Percentiles rank a stretch among this genome's conserved stretches.
Conservation (phyloP, 2,113 vertebrate genomes). For the Thermophis baileyi region DNA sequence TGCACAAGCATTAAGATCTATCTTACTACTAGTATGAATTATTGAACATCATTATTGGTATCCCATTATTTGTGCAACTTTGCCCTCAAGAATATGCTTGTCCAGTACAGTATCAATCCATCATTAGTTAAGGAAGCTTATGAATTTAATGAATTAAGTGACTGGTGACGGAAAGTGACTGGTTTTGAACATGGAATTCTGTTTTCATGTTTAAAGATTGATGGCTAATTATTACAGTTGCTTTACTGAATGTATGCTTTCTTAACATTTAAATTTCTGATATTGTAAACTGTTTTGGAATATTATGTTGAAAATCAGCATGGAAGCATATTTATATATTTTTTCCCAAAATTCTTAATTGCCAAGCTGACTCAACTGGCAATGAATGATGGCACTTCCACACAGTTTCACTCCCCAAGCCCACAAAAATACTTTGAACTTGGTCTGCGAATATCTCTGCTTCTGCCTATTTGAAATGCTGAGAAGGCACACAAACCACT, state of each 20-base stretch:
- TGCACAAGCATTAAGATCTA: not conserved
- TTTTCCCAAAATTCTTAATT: not conserved
- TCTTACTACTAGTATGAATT: not conserved
- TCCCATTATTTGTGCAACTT: not conserved
- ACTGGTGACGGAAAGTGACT: too few relatives aligned
- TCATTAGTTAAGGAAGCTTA: not conserved
- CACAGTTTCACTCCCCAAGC: not conserved
- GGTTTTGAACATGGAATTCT: not conserved
- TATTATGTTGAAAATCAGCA: not conserved
- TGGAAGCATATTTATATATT: not conserved
- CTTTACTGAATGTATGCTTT: not conserved
- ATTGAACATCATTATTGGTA: not conserved
- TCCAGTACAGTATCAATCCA: not conserved
- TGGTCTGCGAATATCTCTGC: not conserved
- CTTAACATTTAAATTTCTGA: not conserved
- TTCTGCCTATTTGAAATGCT: not conserved
- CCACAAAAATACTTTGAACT: not conserved
- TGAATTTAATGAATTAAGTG: not conserved
- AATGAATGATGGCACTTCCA: not conserved
- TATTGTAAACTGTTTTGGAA: not conserved
- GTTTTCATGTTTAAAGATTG: not conserved
- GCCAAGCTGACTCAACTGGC: not conserved
- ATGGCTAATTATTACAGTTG: not conserved
- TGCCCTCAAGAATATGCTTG: not conserved
- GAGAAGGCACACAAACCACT: not conserved